Percentiles rank a stretch among this genome's conserved stretches.
phyloP scores from a whole-genome alignment of 1,140 invertebrate genomes.

The Danaus plexippus region DNA sequence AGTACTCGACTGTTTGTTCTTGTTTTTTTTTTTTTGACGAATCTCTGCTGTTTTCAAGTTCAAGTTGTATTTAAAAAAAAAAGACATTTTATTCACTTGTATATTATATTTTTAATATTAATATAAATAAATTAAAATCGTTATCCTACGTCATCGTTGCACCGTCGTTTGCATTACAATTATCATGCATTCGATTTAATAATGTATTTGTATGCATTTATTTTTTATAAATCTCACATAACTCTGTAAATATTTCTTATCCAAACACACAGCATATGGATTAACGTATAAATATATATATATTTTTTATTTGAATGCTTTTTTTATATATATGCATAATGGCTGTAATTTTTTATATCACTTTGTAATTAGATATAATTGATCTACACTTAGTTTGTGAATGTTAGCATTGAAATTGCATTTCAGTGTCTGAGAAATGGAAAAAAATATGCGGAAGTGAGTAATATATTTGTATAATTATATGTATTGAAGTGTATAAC shows the following conservation, averaged over 20 bases:
- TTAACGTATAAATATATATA: conserved; percentile 17
- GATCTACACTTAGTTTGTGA: conserved; percentile 45
- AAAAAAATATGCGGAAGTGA: conserved; percentile 69
- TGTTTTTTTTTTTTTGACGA: no score
- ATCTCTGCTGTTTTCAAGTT: no score
- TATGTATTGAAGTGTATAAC: conserved; percentile 44
- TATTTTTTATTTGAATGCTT: conserved; percentile 24
- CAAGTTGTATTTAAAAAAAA: no score
- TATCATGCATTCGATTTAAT: no score
- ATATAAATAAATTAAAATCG: no score
- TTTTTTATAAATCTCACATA: conserved; percentile 6
- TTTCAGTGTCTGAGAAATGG: conserved; percentile 70
- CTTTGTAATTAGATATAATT: conserved; percentile 30
- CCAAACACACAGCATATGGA: conserved; percentile 20
- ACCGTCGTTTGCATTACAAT: no score
- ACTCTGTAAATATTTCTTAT: conserved; percentile 23
- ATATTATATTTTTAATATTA: no score
- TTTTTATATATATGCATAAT: conserved; percentile 21
- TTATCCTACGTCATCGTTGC: no score
- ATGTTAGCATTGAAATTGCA: conserved; percentile 66
- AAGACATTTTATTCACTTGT: no score
- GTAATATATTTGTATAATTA: conserved; percentile 44
- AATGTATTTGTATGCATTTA: no score
- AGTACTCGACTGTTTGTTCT: no score
- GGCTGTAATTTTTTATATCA: conserved; percentile 22